phyloP scores from a whole-genome alignment of 2,888 invertebrate genomes.

The Cataglyphis rosenhaueri region DNA sequence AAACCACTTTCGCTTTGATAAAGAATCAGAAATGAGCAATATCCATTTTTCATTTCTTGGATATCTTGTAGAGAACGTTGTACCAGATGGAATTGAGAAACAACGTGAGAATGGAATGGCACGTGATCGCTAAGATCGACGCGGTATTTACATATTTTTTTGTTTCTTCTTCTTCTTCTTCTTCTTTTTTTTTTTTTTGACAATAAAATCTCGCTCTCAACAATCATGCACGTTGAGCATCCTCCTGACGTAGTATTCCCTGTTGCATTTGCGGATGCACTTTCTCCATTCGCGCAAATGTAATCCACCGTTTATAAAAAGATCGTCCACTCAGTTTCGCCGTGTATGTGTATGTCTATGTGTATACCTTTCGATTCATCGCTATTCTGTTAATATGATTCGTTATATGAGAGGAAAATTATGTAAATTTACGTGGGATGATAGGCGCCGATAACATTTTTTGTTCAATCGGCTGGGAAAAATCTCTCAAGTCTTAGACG shows the following conservation, averaged over 20 bases:
- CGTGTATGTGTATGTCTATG: not conserved
- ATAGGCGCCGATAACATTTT: not conserved
- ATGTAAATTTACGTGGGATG: not conserved
- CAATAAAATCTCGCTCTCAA: slow-evolving; percentile 2
- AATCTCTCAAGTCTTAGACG: not conserved
- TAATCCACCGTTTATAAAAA: slow-evolving; percentile 40
- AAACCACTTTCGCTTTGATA: not conserved
- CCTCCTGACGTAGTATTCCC: not conserved
- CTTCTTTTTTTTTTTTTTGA: slow-evolving; percentile 1
- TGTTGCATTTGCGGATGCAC: not conserved
- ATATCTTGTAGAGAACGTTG: not conserved
- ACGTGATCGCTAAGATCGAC: not conserved
- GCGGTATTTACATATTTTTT: not conserved
- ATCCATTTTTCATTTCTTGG: not conserved
- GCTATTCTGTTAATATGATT: not conserved
- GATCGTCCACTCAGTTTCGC: not conserved
- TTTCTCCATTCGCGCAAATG: slow-evolving; percentile 34
- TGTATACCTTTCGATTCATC: slow-evolving; percentile 4
- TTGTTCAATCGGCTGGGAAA: not conserved
- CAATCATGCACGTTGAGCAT: slow-evolving; percentile 2
- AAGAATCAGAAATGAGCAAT: slow-evolving; percentile 15
- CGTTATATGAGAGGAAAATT: not conserved
- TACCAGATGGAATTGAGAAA: slow-evolving; percentile 12
- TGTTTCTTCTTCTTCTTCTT: too few relatives aligned
- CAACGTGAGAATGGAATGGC: slow-evolving; percentile 2